A percentile compares a stretch with the other conserved stretches of the same genome.
phyloP scores from a whole-genome alignment of 2,888 invertebrate genomes.

The Agriopis marginaria region DNA sequence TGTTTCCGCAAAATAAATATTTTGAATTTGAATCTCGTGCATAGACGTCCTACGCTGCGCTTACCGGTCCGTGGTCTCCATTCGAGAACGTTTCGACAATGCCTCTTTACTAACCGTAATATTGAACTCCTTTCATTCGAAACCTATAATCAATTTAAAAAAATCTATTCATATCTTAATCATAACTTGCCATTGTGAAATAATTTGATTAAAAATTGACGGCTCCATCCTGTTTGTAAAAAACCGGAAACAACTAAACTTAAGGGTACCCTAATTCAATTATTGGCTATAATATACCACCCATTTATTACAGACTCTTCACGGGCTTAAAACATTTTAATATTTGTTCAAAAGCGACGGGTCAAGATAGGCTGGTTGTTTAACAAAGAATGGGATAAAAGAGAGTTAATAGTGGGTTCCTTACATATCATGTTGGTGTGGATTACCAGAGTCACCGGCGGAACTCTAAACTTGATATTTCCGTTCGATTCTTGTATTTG shows the following conservation, averaged over 20 bases:
- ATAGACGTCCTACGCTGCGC: too few species aligned
- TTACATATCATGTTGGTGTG: slow-evolving; percentile 72
- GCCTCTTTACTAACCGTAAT: slow-evolving; percentile 30
- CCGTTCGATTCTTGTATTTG: slow-evolving; percentile 50
- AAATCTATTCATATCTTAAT: slow-evolving; percentile 56
- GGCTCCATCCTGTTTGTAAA: slow-evolving; percentile 70
- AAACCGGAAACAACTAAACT: slow-evolving; percentile 70
- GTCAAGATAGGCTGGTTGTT: slow-evolving; percentile 48
- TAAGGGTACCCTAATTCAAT: slow-evolving; percentile 69
- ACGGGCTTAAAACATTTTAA: slow-evolving; percentile 2
- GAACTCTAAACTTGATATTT: slow-evolving; percentile 74
- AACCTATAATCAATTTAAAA: slow-evolving; percentile 35
- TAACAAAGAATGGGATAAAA: slow-evolving; percentile 53
- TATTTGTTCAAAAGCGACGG: slow-evolving; percentile 32
- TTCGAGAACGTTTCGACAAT: slow-evolving; percentile 12
- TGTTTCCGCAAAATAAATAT: too few species aligned
- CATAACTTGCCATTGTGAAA: slow-evolving; percentile 69
- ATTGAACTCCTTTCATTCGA: slow-evolving; percentile 30
- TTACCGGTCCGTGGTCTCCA: too few species aligned
- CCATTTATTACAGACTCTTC: slow-evolving; percentile 43
- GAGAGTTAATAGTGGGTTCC: slow-evolving; percentile 64
- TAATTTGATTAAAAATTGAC: slow-evolving; percentile 83
- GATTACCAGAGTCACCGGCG: slow-evolving; percentile 61
- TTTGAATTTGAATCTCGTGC: too few species aligned
- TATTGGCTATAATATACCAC: slow-evolving; percentile 55